phyloP scores from a whole-genome alignment of 2,888 invertebrate genomes.

The Rhagonycha fulva region DNA sequence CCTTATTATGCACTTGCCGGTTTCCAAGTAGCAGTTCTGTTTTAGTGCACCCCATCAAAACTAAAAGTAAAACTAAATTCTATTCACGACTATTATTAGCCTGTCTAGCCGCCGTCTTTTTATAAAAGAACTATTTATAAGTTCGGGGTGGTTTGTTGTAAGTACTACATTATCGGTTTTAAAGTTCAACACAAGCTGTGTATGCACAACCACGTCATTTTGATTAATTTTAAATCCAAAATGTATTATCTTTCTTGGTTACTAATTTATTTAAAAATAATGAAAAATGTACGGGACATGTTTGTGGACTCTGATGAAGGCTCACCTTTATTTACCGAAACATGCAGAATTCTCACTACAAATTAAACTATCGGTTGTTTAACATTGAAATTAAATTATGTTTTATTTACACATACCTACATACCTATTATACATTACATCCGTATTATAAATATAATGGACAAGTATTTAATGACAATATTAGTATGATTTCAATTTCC shows the following conservation, averaged over 20 bases:
- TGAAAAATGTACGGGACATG: not conserved
- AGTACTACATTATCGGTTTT: not conserved
- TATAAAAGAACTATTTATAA: conserved; percentile 26
- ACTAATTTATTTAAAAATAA: not conserved
- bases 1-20: not conserved
- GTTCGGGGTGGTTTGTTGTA: conserved; percentile 19
- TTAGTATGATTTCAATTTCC: conserved; percentile 30
- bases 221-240: not conserved
- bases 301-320: not conserved
- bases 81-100: conserved; percentile 26
- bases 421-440: conserved; percentile 25
- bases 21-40: conserved; percentile 16
- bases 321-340: not conserved
- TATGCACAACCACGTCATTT: not conserved
- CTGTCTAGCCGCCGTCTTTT: conserved; percentile 27
- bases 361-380: not conserved
- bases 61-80: conserved; percentile 20
- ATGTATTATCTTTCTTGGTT: not conserved
- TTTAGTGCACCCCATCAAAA: conserved; percentile 21
- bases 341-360: not conserved
- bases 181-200: not conserved
- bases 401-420: conserved; percentile 15
- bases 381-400: not conserved
- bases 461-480: conserved; percentile 30
- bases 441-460: conserved; percentile 28